Conservation (phyloP, 2,888 invertebrate species). For the Tuta absoluta region DNA sequence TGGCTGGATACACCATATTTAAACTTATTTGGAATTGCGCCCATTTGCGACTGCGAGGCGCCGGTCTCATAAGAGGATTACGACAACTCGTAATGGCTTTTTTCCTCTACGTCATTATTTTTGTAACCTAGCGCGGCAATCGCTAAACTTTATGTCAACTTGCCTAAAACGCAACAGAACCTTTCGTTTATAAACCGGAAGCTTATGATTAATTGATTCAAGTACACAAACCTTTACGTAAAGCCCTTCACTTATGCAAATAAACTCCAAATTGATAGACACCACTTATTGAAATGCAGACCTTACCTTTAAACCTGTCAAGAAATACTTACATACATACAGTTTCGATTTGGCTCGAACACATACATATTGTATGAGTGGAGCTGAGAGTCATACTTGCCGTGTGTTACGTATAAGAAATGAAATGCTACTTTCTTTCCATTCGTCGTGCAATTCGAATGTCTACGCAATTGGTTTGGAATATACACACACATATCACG, state of each 20-base stretch:
- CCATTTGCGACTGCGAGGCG: no score
- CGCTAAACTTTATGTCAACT: no score
- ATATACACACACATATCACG: no score
- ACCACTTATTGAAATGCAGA: slow-evolving; percentile 1
- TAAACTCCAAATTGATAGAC: neutral
- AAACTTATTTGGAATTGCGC: no score
- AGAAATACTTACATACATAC: neutral
- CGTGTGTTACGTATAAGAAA: slow-evolving; percentile 10
- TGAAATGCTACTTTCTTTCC: neutral
- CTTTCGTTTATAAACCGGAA: neutral
- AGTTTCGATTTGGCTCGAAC: neutral
- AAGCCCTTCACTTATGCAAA: slow-evolving; percentile 6
- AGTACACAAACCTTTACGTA: neutral
- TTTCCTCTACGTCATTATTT: no score
- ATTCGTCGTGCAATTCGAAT: neutral
- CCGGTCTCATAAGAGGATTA: no score
- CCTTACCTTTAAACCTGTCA: slow-evolving; percentile 9
- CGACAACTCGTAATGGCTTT: no score
- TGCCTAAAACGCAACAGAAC: neutral
- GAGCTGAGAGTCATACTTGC: slow-evolving; percentile 16
- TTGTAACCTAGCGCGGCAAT: no score
- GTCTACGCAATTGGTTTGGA: neutral
- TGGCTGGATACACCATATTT: no score
- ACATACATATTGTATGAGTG: slow-evolving; percentile 11
- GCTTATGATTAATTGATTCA: neutral